Evolutionary conservation across 2,888 invertebrate genomes (phyloP), one percentile per base, ranked within the genome.

Genomic region (Entomobrya proxima): DNA sequence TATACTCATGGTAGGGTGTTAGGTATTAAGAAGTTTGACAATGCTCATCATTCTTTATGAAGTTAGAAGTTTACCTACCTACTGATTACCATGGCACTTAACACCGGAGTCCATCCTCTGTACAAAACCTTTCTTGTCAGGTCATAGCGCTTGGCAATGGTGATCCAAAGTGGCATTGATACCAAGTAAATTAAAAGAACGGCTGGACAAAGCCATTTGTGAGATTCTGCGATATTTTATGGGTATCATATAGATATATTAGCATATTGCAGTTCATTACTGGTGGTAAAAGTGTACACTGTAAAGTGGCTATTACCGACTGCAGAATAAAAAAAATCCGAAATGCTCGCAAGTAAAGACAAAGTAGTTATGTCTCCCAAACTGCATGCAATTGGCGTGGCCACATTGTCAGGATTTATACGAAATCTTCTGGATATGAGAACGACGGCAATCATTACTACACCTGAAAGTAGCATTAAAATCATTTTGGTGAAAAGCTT

Each of bases 61-160:
- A n/a, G n/a, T n/a, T n/a, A n/a, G n/a, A n/a, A n/a, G n/a, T n/a
- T n/a, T n/a, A 9, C 88, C 90, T 86, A 94, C 94, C 94, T 95
- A 93, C 95, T 95, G 89, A 96, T 95, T 64, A 95, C 91, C 96
- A 96, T 96, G 15, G 96, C 95, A 83, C 94, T 93, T 91, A 96
- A 93, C 6, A 96, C 95, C 0, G 96, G 96, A 0, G 94, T 94
- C 96, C 96, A 96, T n/a, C 96, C 96, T 81, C 94, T 93, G 90
- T 94, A 94, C 9, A 96, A 92, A 4, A 96, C 95, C 88, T 94
- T 94, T 86, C 93, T 92, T 3, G 95, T 95, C 91, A 94, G 94
- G 85, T 94, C 93, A 91, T 96, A 95, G 86, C 93, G 93, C 89
- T 94, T 93, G 0, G 96, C 94, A 86, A 95, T 93, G 92, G 94